phyloP scores from a whole-genome alignment of 2,888 invertebrate genomes.

The Urechis unicinctus region DNA sequence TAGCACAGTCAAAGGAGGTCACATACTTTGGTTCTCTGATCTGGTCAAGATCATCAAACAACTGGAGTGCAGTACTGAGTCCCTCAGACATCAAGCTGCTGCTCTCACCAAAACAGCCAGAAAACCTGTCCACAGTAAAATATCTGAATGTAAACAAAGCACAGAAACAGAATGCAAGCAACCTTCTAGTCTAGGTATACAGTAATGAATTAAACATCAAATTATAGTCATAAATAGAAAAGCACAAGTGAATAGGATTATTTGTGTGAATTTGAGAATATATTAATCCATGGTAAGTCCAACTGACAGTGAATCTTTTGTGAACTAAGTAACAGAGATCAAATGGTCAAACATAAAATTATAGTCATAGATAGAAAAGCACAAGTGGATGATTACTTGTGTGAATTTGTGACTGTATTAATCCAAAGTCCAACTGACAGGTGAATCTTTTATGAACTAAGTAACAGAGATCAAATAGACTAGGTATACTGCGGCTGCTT shows the following conservation, averaged over 20 bases:
- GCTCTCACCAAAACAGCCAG: slow-evolving; percentile 83
- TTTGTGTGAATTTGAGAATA: no score
- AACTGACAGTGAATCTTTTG: background rate
- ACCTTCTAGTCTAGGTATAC: background rate
- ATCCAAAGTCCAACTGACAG: background rate
- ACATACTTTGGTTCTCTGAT: slow-evolving; percentile 38
- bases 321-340: no score
- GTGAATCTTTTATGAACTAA: background rate
- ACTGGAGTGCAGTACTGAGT: slow-evolving; percentile 75
- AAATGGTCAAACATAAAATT: no score
- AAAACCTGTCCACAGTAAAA: slow-evolving; percentile 58
- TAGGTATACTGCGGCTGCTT: no score
- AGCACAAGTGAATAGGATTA: no score
- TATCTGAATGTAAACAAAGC: background rate
- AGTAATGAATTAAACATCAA: background rate
- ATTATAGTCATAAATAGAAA: no score
- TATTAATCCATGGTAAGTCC: no score
- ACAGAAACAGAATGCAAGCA: background rate
- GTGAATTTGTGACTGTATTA: no score
- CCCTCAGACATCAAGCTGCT: slow-evolving; percentile 87
- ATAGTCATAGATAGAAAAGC: no score
- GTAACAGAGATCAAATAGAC: no score
- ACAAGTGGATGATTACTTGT: no score
- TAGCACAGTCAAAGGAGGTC: no score
- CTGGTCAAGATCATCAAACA: slow-evolving; percentile 73